Conservation (phyloP, 2,888 invertebrate genomes). For the Papilio demoleus region DNA sequence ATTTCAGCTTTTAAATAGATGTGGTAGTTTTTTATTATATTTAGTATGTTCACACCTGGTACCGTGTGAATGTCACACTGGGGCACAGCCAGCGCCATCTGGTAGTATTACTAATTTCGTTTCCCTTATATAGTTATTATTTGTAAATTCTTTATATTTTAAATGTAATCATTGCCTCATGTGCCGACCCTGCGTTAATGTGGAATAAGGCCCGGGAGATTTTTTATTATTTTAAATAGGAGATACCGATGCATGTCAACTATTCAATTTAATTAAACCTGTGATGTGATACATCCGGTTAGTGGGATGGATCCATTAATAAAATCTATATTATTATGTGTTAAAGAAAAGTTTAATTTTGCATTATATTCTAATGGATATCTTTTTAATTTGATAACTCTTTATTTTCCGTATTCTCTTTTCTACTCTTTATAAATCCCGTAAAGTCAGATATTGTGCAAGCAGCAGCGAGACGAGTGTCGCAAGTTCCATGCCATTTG, state of each 20-base stretch:
- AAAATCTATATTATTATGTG: too few species aligned
- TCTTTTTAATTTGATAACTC: too few species aligned
- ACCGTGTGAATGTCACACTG: conserved; percentile 4
- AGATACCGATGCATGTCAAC: not conserved
- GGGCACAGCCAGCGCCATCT: conserved; percentile 19
- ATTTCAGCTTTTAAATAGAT: not conserved
- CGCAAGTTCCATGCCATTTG: conserved; percentile 10
- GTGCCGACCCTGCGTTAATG: too few species aligned
- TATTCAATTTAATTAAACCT: not conserved
- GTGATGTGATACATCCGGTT: too few species aligned
- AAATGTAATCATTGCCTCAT: too few species aligned
- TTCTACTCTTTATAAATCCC: not conserved
- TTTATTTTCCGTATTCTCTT: not conserved
- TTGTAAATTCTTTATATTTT: not conserved
- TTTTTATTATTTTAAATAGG: not conserved
- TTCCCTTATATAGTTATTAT: not conserved
- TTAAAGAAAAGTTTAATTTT: too few species aligned
- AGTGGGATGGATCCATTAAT: too few species aligned
- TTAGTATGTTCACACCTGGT: conserved; percentile 3
- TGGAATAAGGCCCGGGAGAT: too few species aligned
- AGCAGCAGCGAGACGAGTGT: not conserved
- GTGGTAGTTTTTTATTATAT: conserved; percentile 10
- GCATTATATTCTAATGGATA: too few species aligned
- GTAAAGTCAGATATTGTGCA: not conserved
- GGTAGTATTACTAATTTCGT: not conserved